Evolutionary conservation across 2,113 vertebrate genomes (phyloP), one percentile per base, ranked within the genome.

Genomic region (Dendropsophus ebraccatus): DNA sequence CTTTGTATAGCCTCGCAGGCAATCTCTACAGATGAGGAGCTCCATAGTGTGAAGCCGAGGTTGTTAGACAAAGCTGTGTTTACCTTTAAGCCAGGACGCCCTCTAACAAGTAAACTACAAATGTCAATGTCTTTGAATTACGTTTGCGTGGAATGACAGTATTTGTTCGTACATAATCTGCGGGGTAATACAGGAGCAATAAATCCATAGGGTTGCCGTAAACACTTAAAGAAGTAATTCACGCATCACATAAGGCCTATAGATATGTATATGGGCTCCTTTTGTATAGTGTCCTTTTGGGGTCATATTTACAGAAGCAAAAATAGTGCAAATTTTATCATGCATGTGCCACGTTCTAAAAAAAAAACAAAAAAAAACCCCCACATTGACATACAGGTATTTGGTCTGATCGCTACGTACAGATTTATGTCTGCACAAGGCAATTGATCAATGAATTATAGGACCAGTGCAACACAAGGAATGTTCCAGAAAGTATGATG

Each of bases 11-110:
- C 16, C 16, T 19, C 19, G 16, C 50, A 60, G 56, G 56, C 23
- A 60, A 60, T 25, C 23, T 60, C 23, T 60, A 25, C 56, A 25
- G 25, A 60, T 25, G n/a, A 25, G 56, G 12, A 28, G 72, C 12
- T 32, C 28, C n/a, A n/a, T 19, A 50, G 25, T 70, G 9, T 70
- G 41, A 70, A 0, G 7, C 11, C 10, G 8, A 35, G 17, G 23
- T 56, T 60, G 7, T 79, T 5, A n/a, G 77, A 79, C 77, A 11
- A 79, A 79, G 32, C 21, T 79, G 77, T 60, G 21, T 60, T 79
- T 80, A 56, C 7, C 12, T 45, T 25, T 52, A 52, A 21, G 25
- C 41, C 28, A n/a, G 41, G 35, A 62, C 41, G 13, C 23, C 58
- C 5, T 35, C 47, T 81, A 41, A 65, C n/a, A 65, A 65, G 56